phyloP scores from a whole-genome alignment of 2,113 vertebrate species.

The Cathartes aura region DNA sequence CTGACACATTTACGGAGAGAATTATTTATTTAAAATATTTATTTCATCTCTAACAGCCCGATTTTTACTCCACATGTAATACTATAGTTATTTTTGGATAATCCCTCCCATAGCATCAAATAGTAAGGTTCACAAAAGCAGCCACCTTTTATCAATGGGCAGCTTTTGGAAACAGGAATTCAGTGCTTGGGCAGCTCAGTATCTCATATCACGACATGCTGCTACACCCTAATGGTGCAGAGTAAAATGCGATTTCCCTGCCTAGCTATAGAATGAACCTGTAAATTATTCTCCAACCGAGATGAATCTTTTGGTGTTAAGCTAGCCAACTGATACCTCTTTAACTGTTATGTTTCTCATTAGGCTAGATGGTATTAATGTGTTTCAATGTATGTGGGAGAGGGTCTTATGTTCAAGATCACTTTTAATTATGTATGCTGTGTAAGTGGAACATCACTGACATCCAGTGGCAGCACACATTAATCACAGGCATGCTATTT shows the following conservation, averaged over 20 bases:
- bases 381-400: not conserved
- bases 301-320: not conserved
- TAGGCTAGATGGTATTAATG: not conserved
- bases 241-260: not conserved
- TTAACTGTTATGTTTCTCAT: not conserved
- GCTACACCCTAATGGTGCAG: accelerated
- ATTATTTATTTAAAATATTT: not conserved
- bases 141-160: not conserved
- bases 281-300: not conserved
- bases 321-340: not conserved
- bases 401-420: accelerated
- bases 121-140: not conserved
- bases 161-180: not conserved
- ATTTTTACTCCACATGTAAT: not conserved
- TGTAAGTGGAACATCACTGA: not conserved
- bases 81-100: not conserved
- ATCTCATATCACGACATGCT: not conserved
- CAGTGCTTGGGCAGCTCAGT: not conserved
- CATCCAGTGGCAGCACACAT: not conserved
- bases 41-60: not conserved
- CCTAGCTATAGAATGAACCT: not conserved
- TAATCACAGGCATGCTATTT: not conserved
- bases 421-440: not conserved
- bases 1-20: not conserved
- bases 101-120: not conserved